A percentile compares a stretch with the other conserved stretches of the same genome.
Evolutionary conservation across 2,113 vertebrate genomes (phyloP).

Genomic region (Bolborhynchus lineola): DNA sequence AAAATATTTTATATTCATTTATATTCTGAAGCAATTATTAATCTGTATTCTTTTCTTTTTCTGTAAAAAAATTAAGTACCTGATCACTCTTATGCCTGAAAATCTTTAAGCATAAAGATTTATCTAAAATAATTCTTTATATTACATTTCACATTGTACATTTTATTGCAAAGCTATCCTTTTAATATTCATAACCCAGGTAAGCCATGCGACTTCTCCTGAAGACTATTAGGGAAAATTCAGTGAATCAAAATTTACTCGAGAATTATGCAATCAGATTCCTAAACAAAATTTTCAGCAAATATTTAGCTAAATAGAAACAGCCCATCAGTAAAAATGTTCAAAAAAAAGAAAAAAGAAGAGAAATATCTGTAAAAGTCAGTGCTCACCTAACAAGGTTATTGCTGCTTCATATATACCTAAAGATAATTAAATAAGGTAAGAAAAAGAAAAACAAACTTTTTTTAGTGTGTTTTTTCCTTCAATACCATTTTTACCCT

Average conservation of each 20-base stretch:
- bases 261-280: neutral
- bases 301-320: neutral
- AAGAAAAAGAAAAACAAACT: neutral
- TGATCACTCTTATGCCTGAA: neutral
- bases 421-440: neutral
- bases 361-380: neutral
- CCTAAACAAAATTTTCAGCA: neutral
- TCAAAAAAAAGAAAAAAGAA: neutral
- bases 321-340: neutral
- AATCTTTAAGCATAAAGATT: neutral
- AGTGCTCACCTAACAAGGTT: neutral
- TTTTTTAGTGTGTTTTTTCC: neutral
- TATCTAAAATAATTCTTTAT: neutral
- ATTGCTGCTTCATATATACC: neutral
- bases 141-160: neutral
- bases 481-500: neutral
- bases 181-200: neutral
- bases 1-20: neutral
- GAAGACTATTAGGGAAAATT: neutral
- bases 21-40: neutral
- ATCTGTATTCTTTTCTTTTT: neutral
- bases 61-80: neutral
- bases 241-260: neutral
- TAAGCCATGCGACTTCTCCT: neutral
- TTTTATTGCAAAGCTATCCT: neutral